Conservation (phyloP, 2,113 vertebrate genomes). For the Naja naja region DNA sequence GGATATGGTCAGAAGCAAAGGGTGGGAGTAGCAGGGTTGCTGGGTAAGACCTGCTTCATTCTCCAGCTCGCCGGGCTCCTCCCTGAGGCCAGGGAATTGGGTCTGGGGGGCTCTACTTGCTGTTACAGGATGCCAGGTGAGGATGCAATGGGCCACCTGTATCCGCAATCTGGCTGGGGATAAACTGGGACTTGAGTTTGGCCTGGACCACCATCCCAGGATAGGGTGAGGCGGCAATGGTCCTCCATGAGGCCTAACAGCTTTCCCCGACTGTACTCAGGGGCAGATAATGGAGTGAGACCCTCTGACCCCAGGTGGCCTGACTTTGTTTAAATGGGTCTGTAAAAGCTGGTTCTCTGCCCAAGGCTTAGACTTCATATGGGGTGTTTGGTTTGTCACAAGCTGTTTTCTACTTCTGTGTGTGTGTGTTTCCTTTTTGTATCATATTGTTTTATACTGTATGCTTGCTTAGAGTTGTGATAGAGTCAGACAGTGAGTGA, state of each 20-base stretch:
- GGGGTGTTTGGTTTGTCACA: neutral
- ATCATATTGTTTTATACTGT: neutral
- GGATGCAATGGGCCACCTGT: neutral
- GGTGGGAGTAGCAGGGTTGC: neutral
- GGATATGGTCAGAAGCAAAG: neutral
- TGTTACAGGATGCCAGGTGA: neutral
- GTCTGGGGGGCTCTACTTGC: neutral
- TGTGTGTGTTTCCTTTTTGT: neutral
- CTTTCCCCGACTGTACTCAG: neutral
- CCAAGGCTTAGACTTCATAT: neutral
- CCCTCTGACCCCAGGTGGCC: neutral
- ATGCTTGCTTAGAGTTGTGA: neutral
- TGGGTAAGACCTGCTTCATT: neutral
- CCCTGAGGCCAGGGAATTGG: neutral
- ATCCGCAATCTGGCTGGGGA: neutral
- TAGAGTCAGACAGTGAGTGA: neutral
- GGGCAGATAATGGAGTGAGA: neutral
- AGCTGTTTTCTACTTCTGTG: neutral
- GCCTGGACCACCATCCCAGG: neutral
- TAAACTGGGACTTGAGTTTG: neutral
- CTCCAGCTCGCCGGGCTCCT: neutral
- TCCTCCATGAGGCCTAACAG: neutral
- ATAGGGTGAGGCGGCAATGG: neutral
- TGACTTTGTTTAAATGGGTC: neutral
- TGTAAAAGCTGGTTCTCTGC: neutral